Conservation (phyloP, 2,113 vertebrate species). For the Cephalopterus ornatus region DNA sequence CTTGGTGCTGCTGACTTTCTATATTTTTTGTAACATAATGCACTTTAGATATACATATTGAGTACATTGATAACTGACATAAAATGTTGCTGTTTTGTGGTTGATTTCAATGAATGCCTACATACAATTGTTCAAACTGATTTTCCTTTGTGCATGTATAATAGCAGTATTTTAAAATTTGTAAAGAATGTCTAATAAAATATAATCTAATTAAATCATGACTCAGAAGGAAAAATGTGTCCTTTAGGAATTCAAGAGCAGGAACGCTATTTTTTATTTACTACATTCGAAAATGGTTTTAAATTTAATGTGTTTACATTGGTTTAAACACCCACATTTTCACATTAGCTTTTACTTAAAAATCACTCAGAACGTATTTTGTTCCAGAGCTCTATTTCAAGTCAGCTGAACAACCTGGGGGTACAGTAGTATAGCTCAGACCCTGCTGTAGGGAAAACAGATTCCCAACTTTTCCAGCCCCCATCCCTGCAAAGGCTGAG, state of each 20-base stretch:
- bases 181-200: conserved; percentile 82
- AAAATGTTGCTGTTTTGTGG: conserved; percentile 74
- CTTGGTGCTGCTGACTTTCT: conserved; percentile 94
- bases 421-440: background rate
- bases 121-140: conserved; percentile 62
- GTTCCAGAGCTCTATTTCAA: conserved; percentile 10
- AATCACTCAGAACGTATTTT: conserved; percentile 17
- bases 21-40: conserved; percentile 93
- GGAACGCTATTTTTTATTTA: conserved; percentile 25
- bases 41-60: conserved; percentile 95
- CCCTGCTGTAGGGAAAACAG: background rate
- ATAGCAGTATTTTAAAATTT: conserved; percentile 78
- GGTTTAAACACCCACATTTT: conserved; percentile 54
- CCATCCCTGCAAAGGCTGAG: background rate
- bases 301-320: conserved; percentile 54
- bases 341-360: conserved; percentile 70
- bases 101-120: conserved; percentile 71
- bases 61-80: conserved; percentile 74
- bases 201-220: conserved; percentile 73
- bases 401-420: background rate
- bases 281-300: conserved; percentile 50
- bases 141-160: conserved; percentile 76
- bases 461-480: background rate
- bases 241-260: conserved; percentile 51
- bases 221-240: conserved; percentile 45